phyloP scores from a whole-genome alignment of 2,113 vertebrate species.

The Chloropsis hardwickii region DNA sequence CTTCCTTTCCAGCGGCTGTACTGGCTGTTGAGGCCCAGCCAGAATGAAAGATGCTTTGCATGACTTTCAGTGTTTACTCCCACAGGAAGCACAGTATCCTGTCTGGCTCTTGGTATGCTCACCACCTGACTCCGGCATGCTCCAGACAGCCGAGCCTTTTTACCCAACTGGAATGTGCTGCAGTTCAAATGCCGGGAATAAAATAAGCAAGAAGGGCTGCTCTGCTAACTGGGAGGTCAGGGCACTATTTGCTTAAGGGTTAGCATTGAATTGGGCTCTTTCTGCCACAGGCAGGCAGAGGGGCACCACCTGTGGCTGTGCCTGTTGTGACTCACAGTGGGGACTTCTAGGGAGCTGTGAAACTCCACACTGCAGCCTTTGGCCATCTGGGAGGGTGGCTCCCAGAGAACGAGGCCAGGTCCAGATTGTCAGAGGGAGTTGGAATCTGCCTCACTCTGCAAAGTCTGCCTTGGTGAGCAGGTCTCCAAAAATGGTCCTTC shows the following conservation, averaged over 20 bases:
- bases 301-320: not conserved
- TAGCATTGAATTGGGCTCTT: not conserved
- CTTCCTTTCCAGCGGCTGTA: not conserved
- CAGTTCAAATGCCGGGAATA: conserved; percentile 14
- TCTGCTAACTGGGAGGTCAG: conserved; percentile 15
- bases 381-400: not conserved
- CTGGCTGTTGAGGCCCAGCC: not conserved
- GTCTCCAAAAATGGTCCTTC: not conserved
- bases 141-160: conserved; percentile 69
- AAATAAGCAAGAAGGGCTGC: conserved; percentile 40
- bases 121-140: conserved; percentile 71
- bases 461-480: not conserved
- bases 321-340: accelerated
- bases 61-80: conserved; percentile 64
- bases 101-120: conserved; percentile 74
- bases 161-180: conserved; percentile 46
- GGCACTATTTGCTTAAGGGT: not conserved
- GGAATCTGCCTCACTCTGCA: not conserved
- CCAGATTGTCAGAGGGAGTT: not conserved
- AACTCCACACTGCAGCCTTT: not conserved
- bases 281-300: not conserved
- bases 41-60: conserved; percentile 55
- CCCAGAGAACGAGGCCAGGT: not conserved
- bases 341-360: not conserved
- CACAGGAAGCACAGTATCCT: conserved; percentile 83